Evolutionary conservation across 2,888 invertebrate genomes (phyloP).

Genomic region (Fragum whitleyi): DNA sequence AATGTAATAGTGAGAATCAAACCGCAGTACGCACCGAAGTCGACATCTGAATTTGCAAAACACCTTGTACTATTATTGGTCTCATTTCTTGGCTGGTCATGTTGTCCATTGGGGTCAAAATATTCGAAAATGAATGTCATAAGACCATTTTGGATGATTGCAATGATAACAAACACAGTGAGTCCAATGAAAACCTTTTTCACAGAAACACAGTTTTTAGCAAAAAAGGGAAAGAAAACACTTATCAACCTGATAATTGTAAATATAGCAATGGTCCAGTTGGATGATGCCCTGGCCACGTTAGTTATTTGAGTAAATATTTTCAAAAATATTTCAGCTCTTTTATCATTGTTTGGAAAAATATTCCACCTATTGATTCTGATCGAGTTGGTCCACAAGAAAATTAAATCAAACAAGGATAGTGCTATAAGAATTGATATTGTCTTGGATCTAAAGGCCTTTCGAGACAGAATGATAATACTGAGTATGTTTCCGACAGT

Average conservation of each 20-base stretch:
- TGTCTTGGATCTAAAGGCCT: not conserved
- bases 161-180: not conserved
- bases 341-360: not conserved
- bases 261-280: not conserved
- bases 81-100: not conserved
- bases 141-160: not conserved
- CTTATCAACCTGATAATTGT: not conserved
- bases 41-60: no score
- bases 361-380: not conserved
- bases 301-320: not conserved
- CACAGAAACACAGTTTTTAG: not conserved
- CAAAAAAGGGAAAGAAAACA: not conserved
- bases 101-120: not conserved
- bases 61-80: no score
- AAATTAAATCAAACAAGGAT: not conserved
- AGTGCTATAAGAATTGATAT: not conserved
- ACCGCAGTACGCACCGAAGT: no score
- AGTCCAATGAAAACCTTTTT: not conserved
- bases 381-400: not conserved
- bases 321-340: not conserved
- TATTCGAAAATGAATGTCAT: not conserved
- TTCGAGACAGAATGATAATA: no score
- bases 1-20: not conserved
- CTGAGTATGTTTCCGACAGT: no score
- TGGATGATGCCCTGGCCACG: not conserved